Conservation (phyloP, 23 tunicate species). For the Styela clava region DNA sequence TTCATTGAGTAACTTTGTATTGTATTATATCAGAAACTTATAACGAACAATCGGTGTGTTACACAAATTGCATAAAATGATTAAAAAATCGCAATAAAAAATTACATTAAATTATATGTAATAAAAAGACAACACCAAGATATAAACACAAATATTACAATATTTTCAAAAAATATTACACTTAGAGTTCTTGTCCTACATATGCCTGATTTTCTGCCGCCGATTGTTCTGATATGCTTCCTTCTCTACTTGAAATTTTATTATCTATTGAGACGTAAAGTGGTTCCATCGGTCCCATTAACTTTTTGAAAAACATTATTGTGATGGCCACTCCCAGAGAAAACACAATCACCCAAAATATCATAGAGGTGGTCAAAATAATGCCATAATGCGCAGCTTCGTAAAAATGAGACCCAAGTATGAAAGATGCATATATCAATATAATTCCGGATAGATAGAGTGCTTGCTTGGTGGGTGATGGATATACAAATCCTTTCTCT, state of each 20-base stretch:
- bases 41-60: no score
- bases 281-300: conserved; percentile 53
- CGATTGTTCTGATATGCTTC: neutral
- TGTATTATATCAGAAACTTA: no score
- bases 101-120: no score
- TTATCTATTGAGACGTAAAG: neutral
- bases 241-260: neutral
- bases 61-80: no score
- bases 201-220: neutral
- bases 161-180: no score
- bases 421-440: conserved; percentile 55
- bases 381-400: conserved; percentile 13
- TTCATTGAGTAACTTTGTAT: no score
- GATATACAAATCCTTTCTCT: conserved; percentile 1
- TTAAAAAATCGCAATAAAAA: no score
- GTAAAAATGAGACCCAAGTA: conserved; percentile 41
- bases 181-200: neutral
- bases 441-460: conserved; percentile 44
- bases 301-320: conserved; percentile 60
- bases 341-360: conserved; percentile 55
- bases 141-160: no score
- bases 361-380: conserved; percentile 53
- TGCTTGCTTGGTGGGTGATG: conserved; percentile 68
- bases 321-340: conserved; percentile 53
- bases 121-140: no score